phyloP scores from a whole-genome alignment of 2,113 vertebrate genomes.

The Eurystomus gularis region DNA sequence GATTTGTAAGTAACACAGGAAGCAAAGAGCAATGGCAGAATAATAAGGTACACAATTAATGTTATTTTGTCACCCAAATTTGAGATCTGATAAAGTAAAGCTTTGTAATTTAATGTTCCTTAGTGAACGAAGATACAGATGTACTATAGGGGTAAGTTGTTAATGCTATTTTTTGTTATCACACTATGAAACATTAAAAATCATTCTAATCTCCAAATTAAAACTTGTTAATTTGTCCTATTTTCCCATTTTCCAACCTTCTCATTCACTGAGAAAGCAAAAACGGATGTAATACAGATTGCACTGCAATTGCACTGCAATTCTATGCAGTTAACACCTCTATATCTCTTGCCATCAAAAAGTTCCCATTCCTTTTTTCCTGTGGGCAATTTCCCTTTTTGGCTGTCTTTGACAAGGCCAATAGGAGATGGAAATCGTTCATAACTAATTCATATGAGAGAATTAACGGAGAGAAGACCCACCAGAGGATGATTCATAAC shows the following conservation, averaged over 20 bases:
- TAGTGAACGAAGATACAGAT: neutral
- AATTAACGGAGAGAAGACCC: neutral
- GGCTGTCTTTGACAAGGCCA: neutral
- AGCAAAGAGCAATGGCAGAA: neutral
- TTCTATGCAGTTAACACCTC: neutral
- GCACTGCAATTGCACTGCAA: neutral
- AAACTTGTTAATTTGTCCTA: neutral
- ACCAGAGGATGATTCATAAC: neutral
- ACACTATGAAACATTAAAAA: neutral
- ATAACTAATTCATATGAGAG: neutral
- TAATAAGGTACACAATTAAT: conserved; percentile 10
- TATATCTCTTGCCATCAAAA: neutral
- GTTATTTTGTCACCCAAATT: conserved; percentile 32
- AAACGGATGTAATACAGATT: neutral
- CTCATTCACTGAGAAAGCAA: neutral
- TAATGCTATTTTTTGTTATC: neutral
- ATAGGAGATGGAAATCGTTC: neutral
- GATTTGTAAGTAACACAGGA: conserved; percentile 48
- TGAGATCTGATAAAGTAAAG: conserved; percentile 14
- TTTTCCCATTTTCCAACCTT: neutral
- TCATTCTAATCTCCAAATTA: neutral
- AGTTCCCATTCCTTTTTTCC: neutral
- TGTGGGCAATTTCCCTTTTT: neutral
- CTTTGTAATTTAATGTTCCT: neutral
- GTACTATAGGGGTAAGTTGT: neutral